phyloP scores from a whole-genome alignment of 2,113 vertebrate genomes.

The Melospiza melodia region DNA sequence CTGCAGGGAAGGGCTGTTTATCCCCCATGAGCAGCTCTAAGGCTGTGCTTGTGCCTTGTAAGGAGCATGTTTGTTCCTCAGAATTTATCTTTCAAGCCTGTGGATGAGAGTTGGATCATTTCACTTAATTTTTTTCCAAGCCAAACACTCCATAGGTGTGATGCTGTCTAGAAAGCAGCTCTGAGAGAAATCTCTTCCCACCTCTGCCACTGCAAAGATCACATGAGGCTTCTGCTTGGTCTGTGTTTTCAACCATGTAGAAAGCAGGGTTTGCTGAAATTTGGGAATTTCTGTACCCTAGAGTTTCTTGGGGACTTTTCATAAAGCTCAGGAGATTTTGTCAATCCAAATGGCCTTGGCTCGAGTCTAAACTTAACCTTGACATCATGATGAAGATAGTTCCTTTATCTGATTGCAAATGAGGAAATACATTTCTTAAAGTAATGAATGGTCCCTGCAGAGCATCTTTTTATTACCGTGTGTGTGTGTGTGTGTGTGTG shows the following conservation, averaged over 20 bases:
- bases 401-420: background rate
- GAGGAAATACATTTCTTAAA: slow-evolving; percentile 41
- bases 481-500: background rate
- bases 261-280: background rate
- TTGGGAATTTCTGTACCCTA: background rate
- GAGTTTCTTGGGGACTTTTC: background rate
- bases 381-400: background rate
- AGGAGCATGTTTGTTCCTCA: background rate
- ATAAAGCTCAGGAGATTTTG: background rate
- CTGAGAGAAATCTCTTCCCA: background rate
- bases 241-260: background rate
- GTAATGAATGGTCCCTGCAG: slow-evolving; percentile 12
- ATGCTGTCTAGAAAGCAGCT: background rate
- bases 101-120: background rate
- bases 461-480: background rate
- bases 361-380: background rate
- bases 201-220: background rate
- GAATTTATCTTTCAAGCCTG: background rate
- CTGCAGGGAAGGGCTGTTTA: background rate
- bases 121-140: background rate
- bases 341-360: background rate
- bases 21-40: fast-evolving
- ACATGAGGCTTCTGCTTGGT: background rate
- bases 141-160: background rate
- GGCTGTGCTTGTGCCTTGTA: background rate